Percentiles rank a stretch among this genome's conserved stretches.
Conservation (phyloP, 2,888 invertebrate species). For the Steinernema scapterisci region DNA sequence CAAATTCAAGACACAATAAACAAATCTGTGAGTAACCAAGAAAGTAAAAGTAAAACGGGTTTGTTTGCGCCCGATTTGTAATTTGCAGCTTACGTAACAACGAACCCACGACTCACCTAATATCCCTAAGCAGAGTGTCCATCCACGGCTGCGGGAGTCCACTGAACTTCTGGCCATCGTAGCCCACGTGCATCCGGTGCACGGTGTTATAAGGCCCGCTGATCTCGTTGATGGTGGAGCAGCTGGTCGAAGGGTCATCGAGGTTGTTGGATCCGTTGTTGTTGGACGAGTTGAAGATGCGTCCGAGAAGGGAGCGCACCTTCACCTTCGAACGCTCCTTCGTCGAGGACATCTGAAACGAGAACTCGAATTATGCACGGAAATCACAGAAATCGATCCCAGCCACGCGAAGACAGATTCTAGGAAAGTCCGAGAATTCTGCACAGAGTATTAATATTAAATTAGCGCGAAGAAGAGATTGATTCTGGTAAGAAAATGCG, state of each 20-base stretch:
- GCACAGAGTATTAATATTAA: not conserved
- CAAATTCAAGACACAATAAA: not conserved
- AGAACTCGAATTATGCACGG: not conserved
- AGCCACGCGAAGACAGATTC: not conserved
- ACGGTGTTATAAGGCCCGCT: slow-evolving; percentile 64
- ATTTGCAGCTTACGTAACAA: too few relatives aligned
- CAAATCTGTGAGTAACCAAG: too few relatives aligned
- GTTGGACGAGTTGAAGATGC: slow-evolving; percentile 38
- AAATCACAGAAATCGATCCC: too few relatives aligned
- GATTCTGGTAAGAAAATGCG: not conserved
- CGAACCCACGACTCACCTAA: slow-evolving; percentile 53
- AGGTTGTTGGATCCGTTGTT: slow-evolving; percentile 20
- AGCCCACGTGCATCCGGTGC: slow-evolving; percentile 63
- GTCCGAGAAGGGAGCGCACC: slow-evolving; percentile 41
- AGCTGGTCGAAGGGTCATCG: slow-evolving; percentile 20
- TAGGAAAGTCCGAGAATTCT: not conserved
- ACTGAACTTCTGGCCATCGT: slow-evolving; percentile 65
- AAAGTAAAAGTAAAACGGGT: too few relatives aligned
- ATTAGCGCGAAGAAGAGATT: not conserved
- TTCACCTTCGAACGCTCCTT: slow-evolving; percentile 39
- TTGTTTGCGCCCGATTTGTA: too few relatives aligned
- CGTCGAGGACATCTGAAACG: slow-evolving; percentile 30
- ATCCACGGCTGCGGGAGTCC: slow-evolving; percentile 67
- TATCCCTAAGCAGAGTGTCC: slow-evolving; percentile 60
- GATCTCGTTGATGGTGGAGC: slow-evolving; percentile 55